These are phyloP conservation scores for Carcina quercana DNA, from an alignment of 2,888 invertebrate species.

Conservation along the genomic window DNA sequence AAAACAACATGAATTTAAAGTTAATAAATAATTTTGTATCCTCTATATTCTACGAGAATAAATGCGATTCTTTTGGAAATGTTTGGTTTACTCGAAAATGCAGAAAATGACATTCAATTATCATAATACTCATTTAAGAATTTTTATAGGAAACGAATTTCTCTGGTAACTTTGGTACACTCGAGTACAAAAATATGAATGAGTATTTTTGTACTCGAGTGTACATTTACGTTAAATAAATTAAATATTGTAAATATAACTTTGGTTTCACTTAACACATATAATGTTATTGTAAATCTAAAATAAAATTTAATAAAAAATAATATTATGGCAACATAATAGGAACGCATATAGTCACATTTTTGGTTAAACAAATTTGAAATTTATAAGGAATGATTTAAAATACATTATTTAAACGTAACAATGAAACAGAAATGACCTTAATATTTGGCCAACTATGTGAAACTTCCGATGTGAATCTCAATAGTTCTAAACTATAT, in stretches of 20 bases:
- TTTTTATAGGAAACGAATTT: no score
- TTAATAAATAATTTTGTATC: background rate
- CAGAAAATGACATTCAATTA: background rate
- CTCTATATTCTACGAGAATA: background rate
- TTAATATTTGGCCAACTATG: no score
- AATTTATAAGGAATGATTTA: no score
- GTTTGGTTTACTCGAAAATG: slow-evolving; percentile 1
- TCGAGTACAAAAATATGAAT: no score
- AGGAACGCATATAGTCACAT: slow-evolving; percentile 36
- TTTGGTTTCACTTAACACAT: slow-evolving; percentile 1
- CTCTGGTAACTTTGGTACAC: no score
- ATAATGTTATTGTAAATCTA: background rate
- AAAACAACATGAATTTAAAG: background rate
- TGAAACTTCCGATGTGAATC: no score
- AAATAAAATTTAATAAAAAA: slow-evolving; percentile 1
- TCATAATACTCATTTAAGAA: no score
- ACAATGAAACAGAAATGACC: no score
- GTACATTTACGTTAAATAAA: no score
- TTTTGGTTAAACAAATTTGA: slow-evolving; percentile 7
- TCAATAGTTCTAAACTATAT: no score
- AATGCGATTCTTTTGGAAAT: slow-evolving; percentile 2
- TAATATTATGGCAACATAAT: slow-evolving; percentile 41
- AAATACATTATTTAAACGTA: no score
- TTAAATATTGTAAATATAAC: slow-evolving; percentile 2
- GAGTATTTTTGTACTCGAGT: no score